phyloP scores from a whole-genome alignment of 1,140 invertebrate genomes.

The Ceratina calcarata region DNA sequence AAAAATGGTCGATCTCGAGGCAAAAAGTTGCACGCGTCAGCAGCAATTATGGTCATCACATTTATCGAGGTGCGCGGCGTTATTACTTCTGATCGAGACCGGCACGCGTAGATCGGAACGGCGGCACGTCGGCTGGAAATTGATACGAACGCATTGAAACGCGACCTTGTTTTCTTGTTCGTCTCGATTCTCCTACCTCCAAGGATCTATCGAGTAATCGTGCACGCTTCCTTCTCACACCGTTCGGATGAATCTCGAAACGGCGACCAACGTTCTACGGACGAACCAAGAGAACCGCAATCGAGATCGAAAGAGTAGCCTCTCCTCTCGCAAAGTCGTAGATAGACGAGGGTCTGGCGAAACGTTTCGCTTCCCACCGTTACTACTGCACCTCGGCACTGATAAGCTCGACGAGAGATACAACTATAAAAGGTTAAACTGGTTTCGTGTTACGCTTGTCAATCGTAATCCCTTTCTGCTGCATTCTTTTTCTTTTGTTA shows the following conservation, averaged over 20 bases:
- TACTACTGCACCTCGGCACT: not conserved
- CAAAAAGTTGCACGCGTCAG: too few relatives aligned
- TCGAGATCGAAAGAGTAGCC: too few relatives aligned
- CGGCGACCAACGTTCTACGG: too few relatives aligned
- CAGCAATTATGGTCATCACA: too few relatives aligned
- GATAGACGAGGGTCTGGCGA: not conserved
- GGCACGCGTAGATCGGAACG: not conserved
- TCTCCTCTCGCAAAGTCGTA: not conserved
- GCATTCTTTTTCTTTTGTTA: too few relatives aligned
- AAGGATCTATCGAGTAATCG: not conserved
- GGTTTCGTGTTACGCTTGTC: too few relatives aligned
- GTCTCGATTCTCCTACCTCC: too few relatives aligned
- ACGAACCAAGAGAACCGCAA: too few relatives aligned
- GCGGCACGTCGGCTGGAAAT: not conserved
- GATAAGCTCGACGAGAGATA: not conserved
- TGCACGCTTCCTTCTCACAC: not conserved
- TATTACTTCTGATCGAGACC: not conserved
- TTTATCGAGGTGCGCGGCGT: too few relatives aligned
- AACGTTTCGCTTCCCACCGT: not conserved
- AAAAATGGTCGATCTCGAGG: too few relatives aligned
- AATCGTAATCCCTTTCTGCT: too few relatives aligned
- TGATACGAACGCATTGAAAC: not conserved
- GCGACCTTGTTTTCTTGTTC: constrained; percentile 10
- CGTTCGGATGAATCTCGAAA: not conserved
- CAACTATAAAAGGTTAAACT: not conserved